phyloP scores from a whole-genome alignment of 2,797 vertebrate genomes.

The Enteromius anoplus region DNA sequence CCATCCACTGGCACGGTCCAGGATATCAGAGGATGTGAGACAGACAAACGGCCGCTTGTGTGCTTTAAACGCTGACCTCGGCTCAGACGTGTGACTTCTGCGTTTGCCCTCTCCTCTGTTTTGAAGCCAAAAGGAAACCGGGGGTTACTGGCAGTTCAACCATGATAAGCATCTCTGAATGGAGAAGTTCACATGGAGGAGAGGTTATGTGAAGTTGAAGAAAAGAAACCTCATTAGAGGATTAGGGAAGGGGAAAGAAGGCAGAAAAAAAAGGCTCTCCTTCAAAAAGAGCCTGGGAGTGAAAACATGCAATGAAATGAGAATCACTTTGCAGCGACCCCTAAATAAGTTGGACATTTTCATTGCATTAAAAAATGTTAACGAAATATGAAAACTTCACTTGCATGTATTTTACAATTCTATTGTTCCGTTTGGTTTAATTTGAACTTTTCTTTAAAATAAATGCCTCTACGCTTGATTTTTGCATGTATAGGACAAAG shows the following conservation, averaged over 20 bases:
- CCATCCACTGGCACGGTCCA: conserved; percentile 67
- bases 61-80: conserved; percentile 75
- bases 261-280: conserved; percentile 70
- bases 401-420: neutral
- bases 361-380: neutral
- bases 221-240: conserved; percentile 76
- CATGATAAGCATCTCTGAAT: conserved; percentile 81
- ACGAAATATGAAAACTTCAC: neutral
- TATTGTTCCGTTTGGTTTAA: neutral
- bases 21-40: conserved; percentile 71
- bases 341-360: neutral
- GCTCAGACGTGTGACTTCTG: conserved; percentile 73
- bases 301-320: neutral
- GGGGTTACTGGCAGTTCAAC: conserved; percentile 78
- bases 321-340: neutral
- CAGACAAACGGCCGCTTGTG: conserved; percentile 79
- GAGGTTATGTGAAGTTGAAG: conserved; percentile 81
- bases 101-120: conserved; percentile 69
- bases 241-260: conserved; percentile 73
- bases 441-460: neutral
- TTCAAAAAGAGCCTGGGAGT: neutral
- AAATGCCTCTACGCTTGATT: neutral
- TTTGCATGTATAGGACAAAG: neutral
- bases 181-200: conserved; percentile 79
- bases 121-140: conserved; percentile 73